phyloP scores from a whole-genome alignment of 2,113 vertebrate species.

The Hippolais icterina region DNA sequence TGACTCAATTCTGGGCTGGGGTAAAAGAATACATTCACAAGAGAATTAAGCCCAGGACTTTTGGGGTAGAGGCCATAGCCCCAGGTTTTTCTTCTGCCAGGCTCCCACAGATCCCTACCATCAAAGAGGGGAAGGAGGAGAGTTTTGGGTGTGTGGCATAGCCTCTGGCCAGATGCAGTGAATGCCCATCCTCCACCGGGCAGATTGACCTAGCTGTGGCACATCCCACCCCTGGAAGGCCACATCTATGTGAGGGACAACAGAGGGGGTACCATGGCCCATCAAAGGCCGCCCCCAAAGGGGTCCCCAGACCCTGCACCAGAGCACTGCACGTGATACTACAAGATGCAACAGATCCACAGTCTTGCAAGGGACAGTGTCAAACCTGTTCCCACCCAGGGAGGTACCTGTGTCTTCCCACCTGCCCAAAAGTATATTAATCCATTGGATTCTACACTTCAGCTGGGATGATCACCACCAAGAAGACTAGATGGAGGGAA shows the following conservation, averaged over 20 bases:
- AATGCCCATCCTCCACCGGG: not conserved
- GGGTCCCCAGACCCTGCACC: not conserved
- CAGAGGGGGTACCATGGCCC: not conserved
- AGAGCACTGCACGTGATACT: not conserved
- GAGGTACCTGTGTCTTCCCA: not conserved
- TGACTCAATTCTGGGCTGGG: not conserved
- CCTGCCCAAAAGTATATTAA: fast-evolving
- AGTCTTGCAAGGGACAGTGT: not conserved
- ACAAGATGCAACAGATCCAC: not conserved
- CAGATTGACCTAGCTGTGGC: not conserved
- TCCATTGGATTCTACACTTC: not conserved
- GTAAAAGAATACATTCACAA: not conserved
- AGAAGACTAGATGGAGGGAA: not conserved
- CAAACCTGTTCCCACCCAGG: fast-evolving
- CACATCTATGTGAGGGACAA: not conserved
- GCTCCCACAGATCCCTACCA: not conserved
- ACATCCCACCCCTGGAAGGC: not conserved
- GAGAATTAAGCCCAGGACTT: not conserved
- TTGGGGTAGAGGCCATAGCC: not conserved
- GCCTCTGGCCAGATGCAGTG: not conserved
- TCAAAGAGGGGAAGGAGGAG: not conserved
- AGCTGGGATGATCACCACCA: not conserved
- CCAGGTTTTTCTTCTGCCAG: not conserved
- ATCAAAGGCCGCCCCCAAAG: not conserved
- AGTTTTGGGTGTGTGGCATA: not conserved